A percentile compares a stretch with the other conserved stretches of the same genome.
These are phyloP conservation scores for Antheraea assamensis DNA, from an alignment of 2,888 invertebrate genomes.

Conservation along the genomic window DNA sequence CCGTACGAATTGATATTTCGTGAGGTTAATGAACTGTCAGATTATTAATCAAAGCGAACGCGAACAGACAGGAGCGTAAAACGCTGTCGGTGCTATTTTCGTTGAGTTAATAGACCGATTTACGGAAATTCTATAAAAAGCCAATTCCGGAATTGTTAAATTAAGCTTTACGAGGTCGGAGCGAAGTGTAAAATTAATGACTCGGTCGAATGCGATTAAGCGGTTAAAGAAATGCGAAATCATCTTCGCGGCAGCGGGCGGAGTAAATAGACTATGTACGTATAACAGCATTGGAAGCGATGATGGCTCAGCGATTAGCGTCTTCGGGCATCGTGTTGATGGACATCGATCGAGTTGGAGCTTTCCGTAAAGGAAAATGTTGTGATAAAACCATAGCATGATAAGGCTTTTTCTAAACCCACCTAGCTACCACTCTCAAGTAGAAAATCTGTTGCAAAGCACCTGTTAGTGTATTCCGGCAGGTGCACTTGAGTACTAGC, in stretches of 20 bases:
- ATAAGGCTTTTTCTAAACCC: no score
- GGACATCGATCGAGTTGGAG: no score
- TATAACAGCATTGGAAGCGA: background rate
- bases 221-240: background rate
- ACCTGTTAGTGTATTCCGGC: no score
- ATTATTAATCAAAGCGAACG: constrained; percentile 6
- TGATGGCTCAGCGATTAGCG: no score
- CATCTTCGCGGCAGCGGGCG: background rate
- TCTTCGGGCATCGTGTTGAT: no score
- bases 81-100: constrained; percentile 2
- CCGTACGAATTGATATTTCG: constrained; percentile 34
- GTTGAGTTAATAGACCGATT: constrained; percentile 9
- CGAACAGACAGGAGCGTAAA: background rate
- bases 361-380: no score
- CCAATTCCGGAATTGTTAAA: constrained; percentile 3
- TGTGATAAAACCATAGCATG: no score
- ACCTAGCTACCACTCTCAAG: no score
- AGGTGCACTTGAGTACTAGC: no score
- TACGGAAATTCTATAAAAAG: constrained; percentile 10
- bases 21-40: constrained; percentile 15
- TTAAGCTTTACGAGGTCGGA: constrained; percentile 1
- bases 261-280: background rate
- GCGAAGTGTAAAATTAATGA: constrained; percentile 3
- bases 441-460: no score
- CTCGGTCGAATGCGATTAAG: background rate